Percentiles rank a stretch among this genome's conserved stretches.
phyloP scores from a whole-genome alignment of 2,113 vertebrate genomes.

The Corythoichthys haematopterus region DNA sequence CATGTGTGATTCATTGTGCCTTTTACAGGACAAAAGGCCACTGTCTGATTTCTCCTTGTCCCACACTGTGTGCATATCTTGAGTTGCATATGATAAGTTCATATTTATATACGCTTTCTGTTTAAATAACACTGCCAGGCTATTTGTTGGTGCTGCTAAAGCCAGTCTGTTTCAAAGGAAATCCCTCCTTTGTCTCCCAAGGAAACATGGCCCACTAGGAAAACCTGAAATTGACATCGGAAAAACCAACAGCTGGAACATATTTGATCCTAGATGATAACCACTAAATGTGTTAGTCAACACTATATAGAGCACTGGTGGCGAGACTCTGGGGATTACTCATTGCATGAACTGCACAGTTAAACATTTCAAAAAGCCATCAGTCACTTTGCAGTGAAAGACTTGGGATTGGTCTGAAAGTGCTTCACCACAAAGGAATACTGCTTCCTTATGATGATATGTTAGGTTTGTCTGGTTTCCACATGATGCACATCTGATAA shows the following conservation, averaged over 20 bases:
- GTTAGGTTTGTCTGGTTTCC: conserved; percentile 55
- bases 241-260: conserved; percentile 63
- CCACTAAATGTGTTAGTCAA: conserved; percentile 62
- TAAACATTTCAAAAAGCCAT: conserved; percentile 59
- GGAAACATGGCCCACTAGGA: conserved; percentile 67
- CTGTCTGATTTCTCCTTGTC: conserved; percentile 8
- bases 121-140: conserved; percentile 50
- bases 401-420: conserved; percentile 47
- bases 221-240: conserved; percentile 69
- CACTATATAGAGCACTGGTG: conserved; percentile 13
- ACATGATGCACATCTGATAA: conserved; percentile 57
- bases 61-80: conserved; percentile 13
- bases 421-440: conserved; percentile 56
- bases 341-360: conserved; percentile 54
- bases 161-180: conserved; percentile 70
- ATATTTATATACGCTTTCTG: conserved; percentile 51
- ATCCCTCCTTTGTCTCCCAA: conserved; percentile 75
- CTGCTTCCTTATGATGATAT: conserved; percentile 57
- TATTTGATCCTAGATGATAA: conserved; percentile 56
- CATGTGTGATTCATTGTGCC: conserved; percentile 12
- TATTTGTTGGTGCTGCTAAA: conserved; percentile 59
- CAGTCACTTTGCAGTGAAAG: conserved; percentile 55
- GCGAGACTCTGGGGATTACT: conserved; percentile 34
- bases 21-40: not conserved
- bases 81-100: conserved; percentile 36